Evolutionary conservation across 2,888 invertebrate genomes (phyloP).

Genomic region (Aquatica leii): DNA sequence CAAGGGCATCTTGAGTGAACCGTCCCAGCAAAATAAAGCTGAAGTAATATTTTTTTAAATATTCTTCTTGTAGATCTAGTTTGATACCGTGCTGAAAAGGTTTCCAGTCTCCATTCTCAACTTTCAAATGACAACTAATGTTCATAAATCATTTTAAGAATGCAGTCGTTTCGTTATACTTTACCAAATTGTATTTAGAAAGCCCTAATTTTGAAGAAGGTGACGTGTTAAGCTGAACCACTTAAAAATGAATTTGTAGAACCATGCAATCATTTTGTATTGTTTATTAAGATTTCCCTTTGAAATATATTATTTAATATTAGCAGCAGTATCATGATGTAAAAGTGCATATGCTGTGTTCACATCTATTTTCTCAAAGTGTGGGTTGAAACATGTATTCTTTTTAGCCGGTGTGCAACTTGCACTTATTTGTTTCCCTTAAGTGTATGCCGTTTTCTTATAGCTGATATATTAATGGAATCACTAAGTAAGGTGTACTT

Average conservation of each 20-base stretch:
- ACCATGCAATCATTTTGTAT: not conserved
- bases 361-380: constrained; percentile 8
- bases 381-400: constrained; percentile 7
- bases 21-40: constrained; percentile 1
- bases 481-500: not conserved
- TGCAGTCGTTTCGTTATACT: too few relatives aligned
- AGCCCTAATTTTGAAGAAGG: not conserved
- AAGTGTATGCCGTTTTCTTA: not conserved
- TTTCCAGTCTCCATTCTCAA: too few relatives aligned
- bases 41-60: not conserved
- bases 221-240: constrained; percentile 3
- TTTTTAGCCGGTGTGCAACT: not conserved
- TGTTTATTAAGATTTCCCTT: not conserved
- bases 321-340: constrained; percentile 5
- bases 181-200: too few relatives aligned
- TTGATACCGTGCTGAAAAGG: too few relatives aligned
- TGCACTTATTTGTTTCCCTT: not conserved
- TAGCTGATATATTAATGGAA: too few relatives aligned
- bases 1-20: too few relatives aligned
- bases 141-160: too few relatives aligned
- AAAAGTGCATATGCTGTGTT: constrained; percentile 10
- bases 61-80: too few relatives aligned
- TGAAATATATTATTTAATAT: not conserved
- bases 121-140: too few relatives aligned
- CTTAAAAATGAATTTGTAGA: too few relatives aligned